These are phyloP conservation scores for Drosophila parthenogenetica DNA, from an alignment of 2,888 invertebrate genomes.

Conservation along the genomic window DNA sequence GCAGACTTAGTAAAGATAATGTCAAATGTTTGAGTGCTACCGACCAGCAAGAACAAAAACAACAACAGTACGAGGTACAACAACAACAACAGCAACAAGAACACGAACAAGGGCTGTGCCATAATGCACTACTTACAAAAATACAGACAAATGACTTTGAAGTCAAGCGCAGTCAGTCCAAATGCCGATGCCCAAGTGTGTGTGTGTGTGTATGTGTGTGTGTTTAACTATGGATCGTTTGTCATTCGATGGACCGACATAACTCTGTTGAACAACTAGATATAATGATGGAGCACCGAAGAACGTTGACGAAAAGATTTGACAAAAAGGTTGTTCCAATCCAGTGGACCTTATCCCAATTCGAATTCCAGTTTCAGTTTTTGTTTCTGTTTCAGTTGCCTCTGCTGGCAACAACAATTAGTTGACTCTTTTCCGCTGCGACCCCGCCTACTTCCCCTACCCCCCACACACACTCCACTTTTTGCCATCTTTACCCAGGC, in stretches of 20 bases:
- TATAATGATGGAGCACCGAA: constrained; percentile 45
- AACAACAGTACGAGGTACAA: constrained; percentile 17
- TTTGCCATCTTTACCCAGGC: constrained; percentile 33
- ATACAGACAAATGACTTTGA: constrained; percentile 63
- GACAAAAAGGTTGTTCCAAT: constrained; percentile 54
- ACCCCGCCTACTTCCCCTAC: not conserved
- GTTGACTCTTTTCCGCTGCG: constrained; percentile 27
- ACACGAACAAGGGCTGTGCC: constrained; percentile 16
- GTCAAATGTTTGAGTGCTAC: constrained; percentile 65
- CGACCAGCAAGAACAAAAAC: constrained; percentile 33
- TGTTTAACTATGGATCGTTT: constrained; percentile 49
- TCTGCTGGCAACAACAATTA: constrained; percentile 65
- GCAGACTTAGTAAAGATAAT: constrained; percentile 72
- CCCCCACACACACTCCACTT: not conserved
- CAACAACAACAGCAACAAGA: constrained; percentile 18
- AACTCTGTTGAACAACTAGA: constrained; percentile 44
- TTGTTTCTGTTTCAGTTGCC: constrained; percentile 25
- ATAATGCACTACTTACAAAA: constrained; percentile 48
- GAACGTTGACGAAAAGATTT: constrained; percentile 57
- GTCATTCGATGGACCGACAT: constrained; percentile 57
- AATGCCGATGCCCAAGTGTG: constrained; percentile 14
- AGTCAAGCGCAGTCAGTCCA: constrained; percentile 53
- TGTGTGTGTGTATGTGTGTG: constrained; percentile 12
- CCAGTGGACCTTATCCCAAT: constrained; percentile 1
- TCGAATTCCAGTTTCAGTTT: constrained; percentile 3